Percentiles rank a stretch among this genome's conserved stretches.
phyloP scores from a whole-genome alignment of 1,140 invertebrate genomes.

The Pseudachorutes palmiensis region DNA sequence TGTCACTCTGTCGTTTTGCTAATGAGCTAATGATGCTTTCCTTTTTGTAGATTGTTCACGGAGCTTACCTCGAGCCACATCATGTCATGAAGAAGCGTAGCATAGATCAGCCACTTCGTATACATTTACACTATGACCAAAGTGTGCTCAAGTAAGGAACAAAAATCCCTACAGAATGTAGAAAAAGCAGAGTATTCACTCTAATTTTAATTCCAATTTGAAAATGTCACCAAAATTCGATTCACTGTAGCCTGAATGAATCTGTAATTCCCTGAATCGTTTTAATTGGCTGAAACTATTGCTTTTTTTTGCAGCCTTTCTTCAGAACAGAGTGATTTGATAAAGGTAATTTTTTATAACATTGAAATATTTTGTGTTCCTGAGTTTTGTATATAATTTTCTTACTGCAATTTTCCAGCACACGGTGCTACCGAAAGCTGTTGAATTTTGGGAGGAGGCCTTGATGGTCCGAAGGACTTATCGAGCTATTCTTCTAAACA shows the following conservation, averaged over 20 bases:
- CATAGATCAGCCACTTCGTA: conserved; percentile 74
- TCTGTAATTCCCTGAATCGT: too few relatives aligned
- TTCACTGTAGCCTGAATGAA: too few relatives aligned
- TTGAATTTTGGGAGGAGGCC: conserved; percentile 85
- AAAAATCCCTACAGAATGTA: too few relatives aligned
- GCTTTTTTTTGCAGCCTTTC: conserved; percentile 57
- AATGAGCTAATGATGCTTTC: too few relatives aligned
- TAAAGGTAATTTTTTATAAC: too few relatives aligned
- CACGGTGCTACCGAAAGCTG: conserved; percentile 79
- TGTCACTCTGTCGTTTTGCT: too few relatives aligned
- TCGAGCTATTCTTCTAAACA: conserved; percentile 73
- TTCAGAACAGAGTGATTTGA: conserved; percentile 67
- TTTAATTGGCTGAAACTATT: conserved; percentile 13
- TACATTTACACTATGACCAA: conserved; percentile 79
- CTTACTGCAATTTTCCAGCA: conserved; percentile 55
- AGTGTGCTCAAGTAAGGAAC: conserved; percentile 78
- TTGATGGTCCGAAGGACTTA: conserved; percentile 76
- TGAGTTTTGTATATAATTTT: conserved; percentile 3
- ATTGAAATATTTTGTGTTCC: too few relatives aligned
- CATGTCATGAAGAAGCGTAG: conserved; percentile 75
- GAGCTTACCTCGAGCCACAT: conserved; percentile 66
- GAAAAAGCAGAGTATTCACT: too few relatives aligned
- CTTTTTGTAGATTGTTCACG: conserved; percentile 67
- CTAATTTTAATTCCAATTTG: too few relatives aligned
- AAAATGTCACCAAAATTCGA: too few relatives aligned